Evolutionary conservation across 2,797 vertebrate genomes (phyloP), one percentile per base, ranked within the genome.

Genomic region (Pelobates cultripes): DNA sequence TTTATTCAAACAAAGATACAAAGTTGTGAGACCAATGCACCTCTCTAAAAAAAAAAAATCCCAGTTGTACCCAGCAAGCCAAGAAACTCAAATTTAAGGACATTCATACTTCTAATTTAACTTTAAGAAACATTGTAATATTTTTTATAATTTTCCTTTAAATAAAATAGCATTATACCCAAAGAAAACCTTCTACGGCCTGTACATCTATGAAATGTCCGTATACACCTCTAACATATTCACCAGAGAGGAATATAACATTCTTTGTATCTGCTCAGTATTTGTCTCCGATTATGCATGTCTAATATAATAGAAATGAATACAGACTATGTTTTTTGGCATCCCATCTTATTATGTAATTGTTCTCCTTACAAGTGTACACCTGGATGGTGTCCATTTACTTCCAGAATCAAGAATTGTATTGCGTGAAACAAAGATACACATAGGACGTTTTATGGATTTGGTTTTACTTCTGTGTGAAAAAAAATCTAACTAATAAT

Each of bases 321-420:
- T 55, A 44, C 12, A 5, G 45, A 63, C 44, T 53, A 57, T 41
- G 14, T 63, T 69, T 60, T 51, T 41, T 69, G 76, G 53, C 53
- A 64, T 60, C 63, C 75, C 75, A 42, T 40, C 55, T 41, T 66
- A 72, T 77, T 73, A 43, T 60, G 63, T 61, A 51, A 83, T 78
- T 28, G 69, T 70, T 77, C 43, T 60, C 74, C 42, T 60, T 43
- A 53, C 77, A 83, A 72, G 72, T 75, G 77, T 47, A 60, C 81
- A 83, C 77, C 81, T 83, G 81, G 77, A 70, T 79, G 73, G 72
- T 79, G 71, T 83, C 81, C 77, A 64, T 69, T 83, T 79, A 83
- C 76, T 10, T 15, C 55, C 43, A 70, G 66, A 68, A 43, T 79
- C 42, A 44, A 12, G 60, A 74, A 60, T 41, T 61, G 53, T 61